These are phyloP conservation scores for Sterna hirundo DNA, from an alignment of 2,113 vertebrate species.

Conservation along the genomic window DNA sequence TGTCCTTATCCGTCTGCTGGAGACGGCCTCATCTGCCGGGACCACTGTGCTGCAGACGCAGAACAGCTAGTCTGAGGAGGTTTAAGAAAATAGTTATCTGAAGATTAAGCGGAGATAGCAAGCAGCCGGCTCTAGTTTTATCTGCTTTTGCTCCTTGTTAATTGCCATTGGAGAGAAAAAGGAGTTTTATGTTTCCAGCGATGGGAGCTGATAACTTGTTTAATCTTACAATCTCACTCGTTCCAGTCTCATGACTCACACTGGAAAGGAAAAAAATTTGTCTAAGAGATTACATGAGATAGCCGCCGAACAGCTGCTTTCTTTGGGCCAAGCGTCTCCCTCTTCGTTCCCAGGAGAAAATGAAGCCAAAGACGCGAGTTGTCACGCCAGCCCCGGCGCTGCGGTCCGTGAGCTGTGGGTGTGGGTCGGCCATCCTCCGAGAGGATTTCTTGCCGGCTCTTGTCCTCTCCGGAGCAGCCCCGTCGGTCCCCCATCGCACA, in stretches of 20 bases:
- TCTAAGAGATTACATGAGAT: neutral
- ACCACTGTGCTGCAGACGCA: neutral
- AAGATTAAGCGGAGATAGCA: neutral
- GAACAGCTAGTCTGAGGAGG: neutral
- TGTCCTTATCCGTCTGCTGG: conserved; percentile 10
- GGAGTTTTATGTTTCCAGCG: neutral
- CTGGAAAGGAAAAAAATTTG: neutral
- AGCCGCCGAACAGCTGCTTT: neutral
- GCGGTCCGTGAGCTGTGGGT: neutral
- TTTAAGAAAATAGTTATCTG: neutral
- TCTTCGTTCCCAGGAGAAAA: neutral
- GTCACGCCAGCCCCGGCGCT: neutral
- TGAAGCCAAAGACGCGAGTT: neutral
- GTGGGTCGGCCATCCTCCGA: neutral
- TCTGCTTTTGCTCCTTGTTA: conserved; percentile 19
- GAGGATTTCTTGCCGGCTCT: neutral
- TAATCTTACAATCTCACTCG: neutral
- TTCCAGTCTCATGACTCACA: conserved; percentile 28
- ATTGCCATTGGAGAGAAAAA: conserved; percentile 4
- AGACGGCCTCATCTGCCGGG: conserved; percentile 1
- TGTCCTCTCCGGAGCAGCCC: neutral
- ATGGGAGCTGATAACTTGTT: neutral
- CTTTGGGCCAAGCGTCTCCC: neutral
- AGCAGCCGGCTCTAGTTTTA: neutral
- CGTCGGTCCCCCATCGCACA: accelerated